Conservation (phyloP, 30 jellyfish, hydroid and myxozoan genomes). For the Morbakka virulenta region DNA sequence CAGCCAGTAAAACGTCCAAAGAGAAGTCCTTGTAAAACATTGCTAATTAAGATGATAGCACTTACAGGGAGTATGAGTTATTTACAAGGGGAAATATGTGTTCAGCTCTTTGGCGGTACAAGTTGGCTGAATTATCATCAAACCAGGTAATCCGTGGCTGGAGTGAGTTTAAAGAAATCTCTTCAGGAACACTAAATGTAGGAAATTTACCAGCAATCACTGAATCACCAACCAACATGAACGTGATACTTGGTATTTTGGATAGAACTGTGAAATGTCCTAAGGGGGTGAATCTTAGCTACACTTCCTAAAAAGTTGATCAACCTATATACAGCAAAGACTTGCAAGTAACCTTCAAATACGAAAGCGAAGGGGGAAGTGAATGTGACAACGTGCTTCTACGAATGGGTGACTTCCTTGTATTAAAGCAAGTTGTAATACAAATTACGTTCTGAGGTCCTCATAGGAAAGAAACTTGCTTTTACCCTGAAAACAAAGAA, state of each 20-base stretch:
- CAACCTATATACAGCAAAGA: slow-evolving; percentile 38
- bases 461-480: too few species aligned
- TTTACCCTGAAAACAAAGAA: too few species aligned
- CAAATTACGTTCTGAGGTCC: too few species aligned
- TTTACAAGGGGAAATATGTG: slow-evolving; percentile 25
- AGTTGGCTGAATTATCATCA: slow-evolving; percentile 9
- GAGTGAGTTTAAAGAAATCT: slow-evolving; percentile 3
- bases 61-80: slow-evolving; percentile 28
- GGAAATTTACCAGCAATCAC: slow-evolving; percentile 46
- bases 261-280: slow-evolving; percentile 21
- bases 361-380: slow-evolving; percentile 1
- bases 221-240: too few species aligned
- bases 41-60: slow-evolving; percentile 10
- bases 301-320: slow-evolving; percentile 17
- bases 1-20: slow-evolving; percentile 8
- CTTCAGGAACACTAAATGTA: slow-evolving; percentile 29
- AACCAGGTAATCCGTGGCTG: slow-evolving; percentile 30
- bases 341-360: slow-evolving; percentile 11
- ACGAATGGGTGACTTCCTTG: slow-evolving; percentile 46
- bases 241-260: slow-evolving; percentile 23
- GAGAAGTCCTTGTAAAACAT: slow-evolving; percentile 21
- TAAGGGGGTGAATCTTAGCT: slow-evolving; percentile 21
- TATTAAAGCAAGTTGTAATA: too few species aligned
- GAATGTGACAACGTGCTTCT: slow-evolving; percentile 12
- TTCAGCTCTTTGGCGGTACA: slow-evolving; percentile 34